Conservation (phyloP, 1,140 invertebrate species). For the Fopius arisanus region DNA sequence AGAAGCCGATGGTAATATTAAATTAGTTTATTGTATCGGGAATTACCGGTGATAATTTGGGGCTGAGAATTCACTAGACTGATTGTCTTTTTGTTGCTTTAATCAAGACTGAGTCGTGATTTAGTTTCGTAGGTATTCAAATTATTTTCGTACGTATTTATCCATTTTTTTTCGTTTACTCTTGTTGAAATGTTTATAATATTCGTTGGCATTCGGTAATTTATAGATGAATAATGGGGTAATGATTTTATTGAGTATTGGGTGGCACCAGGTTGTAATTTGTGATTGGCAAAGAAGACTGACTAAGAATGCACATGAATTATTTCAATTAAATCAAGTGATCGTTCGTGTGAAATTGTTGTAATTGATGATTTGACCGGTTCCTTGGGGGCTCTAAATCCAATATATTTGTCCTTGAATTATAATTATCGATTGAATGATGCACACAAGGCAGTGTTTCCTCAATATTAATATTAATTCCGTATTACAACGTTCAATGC, state of each 20-base stretch:
- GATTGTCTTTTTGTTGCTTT: neutral
- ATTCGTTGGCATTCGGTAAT: neutral
- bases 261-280: neutral
- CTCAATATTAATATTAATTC: neutral
- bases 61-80: neutral
- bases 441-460: neutral
- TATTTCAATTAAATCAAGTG: neutral
- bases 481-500: neutral
- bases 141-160: too few relatives aligned
- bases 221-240: neutral
- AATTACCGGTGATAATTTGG: too few relatives aligned
- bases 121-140: neutral
- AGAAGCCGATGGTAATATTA: neutral
- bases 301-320: neutral
- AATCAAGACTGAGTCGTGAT: slow-evolving; percentile 1
- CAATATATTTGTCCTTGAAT: neutral
- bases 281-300: slow-evolving; percentile 1
- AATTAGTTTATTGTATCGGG: neutral
- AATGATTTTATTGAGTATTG: neutral
- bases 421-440: neutral
- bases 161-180: too few relatives aligned
- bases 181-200: too few relatives aligned
- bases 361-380: neutral
- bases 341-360: neutral
- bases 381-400: neutral